Base-by-base conservation (phyloP, 2,797 vertebrate genomes). In the Malacoctenus gilli region DNA sequence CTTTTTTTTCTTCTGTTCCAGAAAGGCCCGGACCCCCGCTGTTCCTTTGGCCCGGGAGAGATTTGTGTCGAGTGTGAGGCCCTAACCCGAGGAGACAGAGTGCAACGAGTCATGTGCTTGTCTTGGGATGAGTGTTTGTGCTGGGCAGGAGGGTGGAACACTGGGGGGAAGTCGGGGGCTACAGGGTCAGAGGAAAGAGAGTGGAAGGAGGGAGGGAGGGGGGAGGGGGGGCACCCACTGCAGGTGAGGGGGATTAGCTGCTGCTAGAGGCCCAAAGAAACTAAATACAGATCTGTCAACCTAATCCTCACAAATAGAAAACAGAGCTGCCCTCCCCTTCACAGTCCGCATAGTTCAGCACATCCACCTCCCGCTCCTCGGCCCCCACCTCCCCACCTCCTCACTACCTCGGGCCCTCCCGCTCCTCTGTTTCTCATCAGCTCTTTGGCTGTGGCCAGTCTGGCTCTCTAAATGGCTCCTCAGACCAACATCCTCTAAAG, bases 241-340 rank as follows among this genome's bases (percentile, higher is more conserved):
- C 91, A 92, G 91, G 92, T 92, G 92, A 92, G 87, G 88, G 86
- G 91, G 92, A 93, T 93, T 92, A 93, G 86, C 87, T 86, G 72
- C 85, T 86, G 87, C 89, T 87, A 85, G 88, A 90, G 90, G 89
- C 89, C 91, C 87, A 88, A 79, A 81, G 89, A 92, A 92, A 92
- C 90, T 89, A 92, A 92, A 92, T 89, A 91, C 91, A 92, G 90
- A 92, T 91, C 91, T 92, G 90, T 92, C 91, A 91, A 86, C 87
- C 84, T 92, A 93, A 92, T 92, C 91, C 89, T 84, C 84, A 89
- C 89, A 92, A 92, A 93, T 90, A 92, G 86, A 92, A 93, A 92
- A 91, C 91, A 92, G 91, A 90, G 83, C 85, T 80, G 76, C 83
- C 80, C 83, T 85, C 76, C 83, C n/a, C 82, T 73, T 84, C 74